A percentile compares a stretch with the other conserved stretches of the same genome.
phyloP scores from a whole-genome alignment of 2,113 vertebrate species.

The Carettochelys insculpta region DNA sequence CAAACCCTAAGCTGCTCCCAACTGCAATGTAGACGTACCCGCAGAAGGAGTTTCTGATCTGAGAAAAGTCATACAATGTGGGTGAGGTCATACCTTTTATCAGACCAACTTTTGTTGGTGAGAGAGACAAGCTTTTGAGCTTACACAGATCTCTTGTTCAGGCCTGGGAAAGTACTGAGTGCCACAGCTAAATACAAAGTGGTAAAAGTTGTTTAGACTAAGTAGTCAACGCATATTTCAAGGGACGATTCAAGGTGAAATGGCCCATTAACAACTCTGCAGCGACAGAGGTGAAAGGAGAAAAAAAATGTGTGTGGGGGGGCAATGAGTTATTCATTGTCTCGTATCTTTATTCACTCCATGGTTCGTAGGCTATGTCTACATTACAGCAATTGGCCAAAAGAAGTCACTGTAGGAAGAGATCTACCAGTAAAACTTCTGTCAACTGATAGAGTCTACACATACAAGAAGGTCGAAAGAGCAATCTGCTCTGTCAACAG shows the following conservation, averaged over 20 bases:
- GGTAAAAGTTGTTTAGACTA: background rate
- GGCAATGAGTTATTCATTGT: background rate
- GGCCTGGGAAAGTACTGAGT: background rate
- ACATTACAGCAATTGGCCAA: too few relatives aligned
- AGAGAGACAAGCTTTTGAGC: background rate
- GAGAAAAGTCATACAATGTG: background rate
- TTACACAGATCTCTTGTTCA: background rate
- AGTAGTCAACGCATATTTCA: background rate
- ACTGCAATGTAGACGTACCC: background rate
- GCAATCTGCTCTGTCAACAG: too few relatives aligned
- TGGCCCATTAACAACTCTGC: background rate
- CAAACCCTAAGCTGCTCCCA: background rate
- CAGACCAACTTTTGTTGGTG: background rate
- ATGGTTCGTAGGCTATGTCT: background rate
- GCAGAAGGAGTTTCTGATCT: background rate
- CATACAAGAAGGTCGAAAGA: too few relatives aligned
- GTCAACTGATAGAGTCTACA: too few relatives aligned
- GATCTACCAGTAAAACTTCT: too few relatives aligned
- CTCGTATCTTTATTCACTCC: background rate
- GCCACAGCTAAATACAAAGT: background rate
- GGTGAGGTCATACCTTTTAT: background rate
- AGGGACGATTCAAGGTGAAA: background rate
- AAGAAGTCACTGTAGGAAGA: too few relatives aligned
- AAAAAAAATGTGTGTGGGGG: background rate
- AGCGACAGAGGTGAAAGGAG: background rate